phyloP scores from a whole-genome alignment of 2,888 invertebrate species.

The Pasiphila rectangulata region DNA sequence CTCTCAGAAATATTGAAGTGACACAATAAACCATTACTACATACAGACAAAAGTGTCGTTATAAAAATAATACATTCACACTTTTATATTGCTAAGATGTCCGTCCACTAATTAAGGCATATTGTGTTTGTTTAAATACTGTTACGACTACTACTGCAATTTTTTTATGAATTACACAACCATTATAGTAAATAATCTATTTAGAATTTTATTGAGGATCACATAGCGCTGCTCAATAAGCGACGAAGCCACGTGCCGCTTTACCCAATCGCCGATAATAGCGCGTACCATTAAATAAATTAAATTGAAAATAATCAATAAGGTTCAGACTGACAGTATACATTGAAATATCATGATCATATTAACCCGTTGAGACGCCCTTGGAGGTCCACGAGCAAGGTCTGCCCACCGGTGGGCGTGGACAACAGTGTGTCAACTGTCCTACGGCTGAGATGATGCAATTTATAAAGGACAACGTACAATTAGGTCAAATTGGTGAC shows the following conservation, averaged over 20 bases:
- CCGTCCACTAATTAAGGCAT: constrained; percentile 3
- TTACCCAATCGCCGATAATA: constrained; percentile 1
- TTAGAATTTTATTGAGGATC: constrained; percentile 6
- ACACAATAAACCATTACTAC: constrained; percentile 1
- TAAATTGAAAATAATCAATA: not conserved
- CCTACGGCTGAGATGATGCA: no score
- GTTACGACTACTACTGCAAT: not conserved
- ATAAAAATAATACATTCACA: constrained; percentile 13
- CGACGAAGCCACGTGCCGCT: constrained; percentile 1
- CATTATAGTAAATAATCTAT: constrained; percentile 13
- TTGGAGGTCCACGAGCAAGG: no score
- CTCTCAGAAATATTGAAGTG: not conserved
- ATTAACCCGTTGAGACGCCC: no score
- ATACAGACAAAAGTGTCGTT: constrained; percentile 5
- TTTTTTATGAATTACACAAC: constrained; percentile 15
- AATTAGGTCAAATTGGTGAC: no score
- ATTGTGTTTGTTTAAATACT: not conserved
- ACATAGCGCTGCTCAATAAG: not conserved
- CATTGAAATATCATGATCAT: no score
- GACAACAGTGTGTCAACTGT: no score
- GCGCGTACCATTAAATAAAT: not conserved
- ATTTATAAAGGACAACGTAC: no score
- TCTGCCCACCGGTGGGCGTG: no score
- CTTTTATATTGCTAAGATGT: constrained; percentile 6
- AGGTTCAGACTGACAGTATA: not conserved